A percentile compares a stretch with the other conserved stretches of the same genome.
phyloP scores from a whole-genome alignment of 2,113 vertebrate genomes.

The Orcinus orca region DNA sequence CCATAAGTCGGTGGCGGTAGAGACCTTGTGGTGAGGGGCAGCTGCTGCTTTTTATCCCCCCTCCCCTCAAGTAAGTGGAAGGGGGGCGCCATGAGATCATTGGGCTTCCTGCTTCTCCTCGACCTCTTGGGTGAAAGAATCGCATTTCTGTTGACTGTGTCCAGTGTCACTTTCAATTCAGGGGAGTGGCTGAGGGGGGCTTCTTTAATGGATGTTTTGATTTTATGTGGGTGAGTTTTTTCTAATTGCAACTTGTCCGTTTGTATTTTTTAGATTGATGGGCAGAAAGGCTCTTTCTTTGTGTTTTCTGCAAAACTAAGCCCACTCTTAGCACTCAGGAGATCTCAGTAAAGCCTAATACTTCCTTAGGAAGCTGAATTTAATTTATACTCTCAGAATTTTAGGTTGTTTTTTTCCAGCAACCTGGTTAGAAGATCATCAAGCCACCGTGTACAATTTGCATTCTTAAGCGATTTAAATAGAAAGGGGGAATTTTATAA shows the following conservation, averaged over 20 bases:
- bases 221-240: background rate
- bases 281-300: background rate
- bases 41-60: background rate
- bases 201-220: background rate
- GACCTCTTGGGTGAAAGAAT: fast-evolving
- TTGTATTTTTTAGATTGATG: background rate
- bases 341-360: background rate
- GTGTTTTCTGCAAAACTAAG: background rate
- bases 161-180: background rate
- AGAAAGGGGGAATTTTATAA: conserved; percentile 30
- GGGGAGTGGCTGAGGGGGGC: too few species aligned
- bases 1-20: background rate
- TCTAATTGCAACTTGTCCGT: background rate
- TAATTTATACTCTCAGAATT: conserved; percentile 31
- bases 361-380: conserved; percentile 10
- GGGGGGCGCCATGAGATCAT: fast-evolving
- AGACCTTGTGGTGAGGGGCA: background rate
- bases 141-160: background rate
- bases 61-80: background rate
- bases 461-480: conserved; percentile 44
- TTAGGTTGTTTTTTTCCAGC: conserved; percentile 8
- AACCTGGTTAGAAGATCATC: conserved; percentile 40
- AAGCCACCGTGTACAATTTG: background rate
- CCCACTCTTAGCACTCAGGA: background rate
- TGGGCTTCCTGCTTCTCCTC: background rate